Base-by-base conservation (phyloP, 2,113 vertebrate genomes). In the Myiagra hebetior region DNA sequence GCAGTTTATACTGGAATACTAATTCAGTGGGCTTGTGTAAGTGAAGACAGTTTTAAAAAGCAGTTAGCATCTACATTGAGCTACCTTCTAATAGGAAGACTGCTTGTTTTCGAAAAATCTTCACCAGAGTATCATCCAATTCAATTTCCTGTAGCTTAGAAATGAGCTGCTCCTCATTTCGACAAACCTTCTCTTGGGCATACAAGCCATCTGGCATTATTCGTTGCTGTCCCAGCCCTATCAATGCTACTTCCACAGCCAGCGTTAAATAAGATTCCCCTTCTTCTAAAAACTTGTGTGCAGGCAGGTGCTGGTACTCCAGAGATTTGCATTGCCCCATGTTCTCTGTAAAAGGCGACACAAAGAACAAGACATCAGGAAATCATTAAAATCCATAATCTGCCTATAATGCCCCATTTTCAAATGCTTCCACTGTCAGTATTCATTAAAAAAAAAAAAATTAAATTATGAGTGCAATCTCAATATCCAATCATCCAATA, bases 81-180 rank as follows among this genome's bases (percentile, higher is more conserved):
- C 97, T 98, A 99, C 99, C 99, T 98, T 99, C 99, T 97, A 99
- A 98, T 87, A 99, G 98, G 98, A 99, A 98, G 96, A 98, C 98
- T 78, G 99, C 99, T 98, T 99, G 99, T 95, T 99, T 99, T 97
- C 98, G 98, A 97, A 99, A 99, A 98, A 99, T 99, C 97, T 99
- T 99, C 98, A 99, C 98, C 96, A 99, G 97, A 77, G 97, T 98
- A 95, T 99, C 98, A 91, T 99, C 98, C 91, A 99, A 95, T 85
- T 99, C 98, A 65, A 99, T 98, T 97, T 99, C 99, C 94, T 99
- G 99, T 59, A 99, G 99, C 93, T 98, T 99, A 96, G 98, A 98
- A 97, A 99, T 98, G 77, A 99, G 98, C 92, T 99, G 99, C 94
- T 99, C 99, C 96, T 99, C 99, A 65, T 99, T 99, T 91, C 99